Evolutionary conservation across 2,888 invertebrate genomes (phyloP), one percentile per base, ranked within the genome.

Genomic region (Lasioglossum villosulum): DNA sequence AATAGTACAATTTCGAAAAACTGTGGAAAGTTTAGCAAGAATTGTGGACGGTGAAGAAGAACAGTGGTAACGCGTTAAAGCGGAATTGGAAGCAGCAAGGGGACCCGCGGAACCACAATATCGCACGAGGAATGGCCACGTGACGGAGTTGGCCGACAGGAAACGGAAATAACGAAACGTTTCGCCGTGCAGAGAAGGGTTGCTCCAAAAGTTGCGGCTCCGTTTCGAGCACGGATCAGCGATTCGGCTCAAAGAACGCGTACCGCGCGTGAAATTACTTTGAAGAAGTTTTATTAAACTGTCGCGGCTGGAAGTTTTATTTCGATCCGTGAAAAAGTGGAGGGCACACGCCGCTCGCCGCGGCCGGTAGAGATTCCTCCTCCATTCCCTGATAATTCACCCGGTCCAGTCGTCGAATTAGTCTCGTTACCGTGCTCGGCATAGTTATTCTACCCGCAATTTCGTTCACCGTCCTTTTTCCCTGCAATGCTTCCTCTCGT

Each of bases 201-300:
- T 37, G 70, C 19, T 70, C 39, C 39, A 14, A 70, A 70, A 70
- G 39, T 70, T 37, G 39, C 30, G 8, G 30, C 63, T 30, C 30
- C 63, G 63, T 63, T 68, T 68, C 68, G 37, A 68, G 34, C 37
- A 37, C 68, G 68, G 68, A 37, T 37, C 68, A 37, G 68, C 68
- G 68, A 68, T 68, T 39, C 70, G 70, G 14, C 37, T 70, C 70
- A 39, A 39, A 37, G 70, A 70, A 70, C 70, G 70, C 23, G 37
- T 30, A 23, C 39, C 39, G 37, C 39, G 39, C 70, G 70, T 70
- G 70, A 70, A 70, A 70, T 70, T 70, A 70, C 39, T 39, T 39
- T 12, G 70, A 37, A 39, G 39, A 39, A 70, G 39, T 70, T 70
- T 70, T 70, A 70, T 70, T 70, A 70, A 70, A 70, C 23, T 37